These are phyloP conservation scores for Sturnira hondurensis DNA, from an alignment of 2,113 vertebrate genomes.

Conservation along the genomic window DNA sequence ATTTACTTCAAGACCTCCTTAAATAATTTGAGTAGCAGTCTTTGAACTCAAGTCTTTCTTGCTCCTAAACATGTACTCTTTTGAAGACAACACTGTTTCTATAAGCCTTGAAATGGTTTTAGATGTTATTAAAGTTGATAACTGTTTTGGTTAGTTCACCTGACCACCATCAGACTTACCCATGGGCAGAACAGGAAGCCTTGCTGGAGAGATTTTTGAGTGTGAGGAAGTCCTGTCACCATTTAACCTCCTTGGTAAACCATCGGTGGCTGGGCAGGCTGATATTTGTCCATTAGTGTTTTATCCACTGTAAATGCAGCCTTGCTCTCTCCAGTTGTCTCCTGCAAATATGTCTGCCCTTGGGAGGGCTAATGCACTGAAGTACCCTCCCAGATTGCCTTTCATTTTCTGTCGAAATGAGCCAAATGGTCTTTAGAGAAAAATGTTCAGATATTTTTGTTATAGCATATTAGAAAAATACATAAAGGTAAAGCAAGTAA, in stretches of 20 bases:
- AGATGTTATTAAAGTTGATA: neutral
- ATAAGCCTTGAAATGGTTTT: neutral
- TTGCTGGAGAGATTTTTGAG: neutral
- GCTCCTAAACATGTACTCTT: neutral
- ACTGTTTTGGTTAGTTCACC: neutral
- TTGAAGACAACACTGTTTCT: neutral
- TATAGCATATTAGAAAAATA: neutral
- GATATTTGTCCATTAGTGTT: neutral
- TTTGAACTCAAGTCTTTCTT: neutral
- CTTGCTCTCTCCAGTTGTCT: neutral
- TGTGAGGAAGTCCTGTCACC: neutral
- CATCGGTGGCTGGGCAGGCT: neutral
- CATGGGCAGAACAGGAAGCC: neutral
- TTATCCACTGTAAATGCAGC: neutral
- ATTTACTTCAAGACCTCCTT: no score
- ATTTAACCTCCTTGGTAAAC: neutral
- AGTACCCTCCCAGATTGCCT: neutral
- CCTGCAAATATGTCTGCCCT: neutral
- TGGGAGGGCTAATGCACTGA: conserved; percentile 7
- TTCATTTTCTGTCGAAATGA: conserved; percentile 33
- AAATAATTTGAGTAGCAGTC: neutral
- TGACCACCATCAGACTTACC: neutral
- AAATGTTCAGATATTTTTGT: conserved; percentile 30
- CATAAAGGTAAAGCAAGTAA: conserved; percentile 19
- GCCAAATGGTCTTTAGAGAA: neutral